These are phyloP conservation scores for Pseudotriccus pelzelni DNA, from an alignment of 2,797 vertebrate genomes.

Conservation along the genomic window DNA sequence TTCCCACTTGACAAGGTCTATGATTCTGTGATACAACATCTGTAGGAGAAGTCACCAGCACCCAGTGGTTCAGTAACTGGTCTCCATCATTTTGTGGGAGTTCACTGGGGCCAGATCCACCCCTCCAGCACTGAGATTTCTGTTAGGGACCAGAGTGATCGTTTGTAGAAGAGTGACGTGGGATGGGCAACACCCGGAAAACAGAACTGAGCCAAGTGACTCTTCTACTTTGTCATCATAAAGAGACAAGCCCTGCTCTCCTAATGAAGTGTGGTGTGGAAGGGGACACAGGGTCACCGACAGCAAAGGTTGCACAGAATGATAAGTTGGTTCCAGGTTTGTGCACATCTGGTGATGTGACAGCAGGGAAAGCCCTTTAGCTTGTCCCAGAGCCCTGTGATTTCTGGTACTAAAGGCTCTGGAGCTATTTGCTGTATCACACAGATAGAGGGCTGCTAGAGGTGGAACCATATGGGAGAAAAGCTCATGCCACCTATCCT, in stretches of 20 bases:
- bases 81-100: background rate
- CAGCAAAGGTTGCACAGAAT: background rate
- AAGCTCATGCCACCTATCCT: background rate
- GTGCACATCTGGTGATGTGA: background rate
- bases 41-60: background rate
- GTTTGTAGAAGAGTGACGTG: background rate
- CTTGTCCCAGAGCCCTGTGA: background rate
- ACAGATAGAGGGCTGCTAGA: background rate
- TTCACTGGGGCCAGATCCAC: background rate
- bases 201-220: background rate
- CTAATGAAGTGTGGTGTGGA: background rate
- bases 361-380: background rate
- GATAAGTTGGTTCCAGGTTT: background rate
- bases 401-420: background rate
- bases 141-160: accelerated
- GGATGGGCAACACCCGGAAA: background rate
- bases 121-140: background rate
- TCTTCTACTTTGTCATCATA: background rate
- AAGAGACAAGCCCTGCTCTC: background rate
- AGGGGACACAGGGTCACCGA: background rate
- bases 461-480: background rate
- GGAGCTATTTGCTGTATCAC: background rate
- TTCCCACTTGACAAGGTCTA: background rate
- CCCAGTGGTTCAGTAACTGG: background rate
- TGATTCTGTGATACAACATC: background rate